Conservation (phyloP, 2,888 invertebrate species). For the Stenotaenia linearis region DNA sequence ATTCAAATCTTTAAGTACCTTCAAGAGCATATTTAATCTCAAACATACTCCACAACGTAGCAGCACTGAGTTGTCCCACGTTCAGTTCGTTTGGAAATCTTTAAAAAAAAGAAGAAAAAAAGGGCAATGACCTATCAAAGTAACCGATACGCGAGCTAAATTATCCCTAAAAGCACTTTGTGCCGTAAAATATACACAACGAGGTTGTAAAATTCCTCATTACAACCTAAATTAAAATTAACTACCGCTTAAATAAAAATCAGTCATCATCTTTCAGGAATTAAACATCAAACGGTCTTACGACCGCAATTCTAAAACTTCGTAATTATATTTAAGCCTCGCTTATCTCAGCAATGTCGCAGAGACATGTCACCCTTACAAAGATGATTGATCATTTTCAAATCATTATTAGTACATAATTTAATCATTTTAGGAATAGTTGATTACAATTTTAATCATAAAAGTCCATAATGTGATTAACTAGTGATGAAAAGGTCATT, state of each 20-base stretch:
- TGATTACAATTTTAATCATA: no score
- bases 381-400: no score
- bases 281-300: neutral
- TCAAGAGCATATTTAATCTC: slow-evolving; percentile 97
- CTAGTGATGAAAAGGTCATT: no score
- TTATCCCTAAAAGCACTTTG: neutral
- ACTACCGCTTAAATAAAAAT: neutral
- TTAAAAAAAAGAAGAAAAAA: slow-evolving; percentile 29
- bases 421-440: no score
- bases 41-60: slow-evolving; percentile 96
- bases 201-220: neutral
- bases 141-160: neutral
- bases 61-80: slow-evolving; percentile 94
- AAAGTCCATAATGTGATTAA: no score
- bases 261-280: neutral
- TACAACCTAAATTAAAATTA: neutral
- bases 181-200: neutral
- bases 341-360: no score
- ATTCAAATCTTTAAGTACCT: slow-evolving; percentile 44
- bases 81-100: slow-evolving; percentile 94
- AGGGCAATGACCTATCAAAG: neutral
- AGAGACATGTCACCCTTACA: no score
- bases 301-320: neutral
- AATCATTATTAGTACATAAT: no score
- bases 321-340: no score